Evolutionary conservation across 2,113 vertebrate species (phyloP).

Genomic region (Cromileptes altivelis): DNA sequence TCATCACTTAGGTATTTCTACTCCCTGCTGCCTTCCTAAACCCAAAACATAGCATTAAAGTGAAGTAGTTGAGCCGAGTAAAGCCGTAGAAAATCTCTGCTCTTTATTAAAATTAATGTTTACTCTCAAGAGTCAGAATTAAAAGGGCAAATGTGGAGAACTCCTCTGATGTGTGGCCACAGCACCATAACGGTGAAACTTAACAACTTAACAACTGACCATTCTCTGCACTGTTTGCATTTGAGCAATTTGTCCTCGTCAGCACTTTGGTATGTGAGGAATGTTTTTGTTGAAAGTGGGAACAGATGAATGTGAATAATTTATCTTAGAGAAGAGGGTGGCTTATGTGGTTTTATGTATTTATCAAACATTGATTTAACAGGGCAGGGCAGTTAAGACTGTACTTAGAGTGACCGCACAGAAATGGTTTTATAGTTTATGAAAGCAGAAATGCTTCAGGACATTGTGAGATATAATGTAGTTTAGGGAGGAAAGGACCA

Average conservation of each 20-base stretch:
- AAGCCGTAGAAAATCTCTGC: conserved; percentile 16
- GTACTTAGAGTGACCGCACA: conserved; percentile 30
- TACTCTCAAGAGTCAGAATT: not conserved
- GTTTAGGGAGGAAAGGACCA: not conserved
- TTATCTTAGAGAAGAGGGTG: conserved; percentile 14
- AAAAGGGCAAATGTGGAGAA: conserved; percentile 1
- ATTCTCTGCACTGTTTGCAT: conserved; percentile 49
- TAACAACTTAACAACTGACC: conserved; percentile 49
- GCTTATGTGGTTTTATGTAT: conserved; percentile 25
- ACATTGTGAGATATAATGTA: not conserved
- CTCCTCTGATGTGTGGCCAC: conserved; percentile 10
- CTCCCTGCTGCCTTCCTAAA: conserved; percentile 21
- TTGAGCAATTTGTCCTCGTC: conserved; percentile 47
- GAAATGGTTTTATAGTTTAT: conserved; percentile 11
- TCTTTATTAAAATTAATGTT: conserved; percentile 12
- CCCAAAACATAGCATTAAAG: conserved; percentile 43
- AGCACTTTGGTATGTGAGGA: conserved; percentile 73
- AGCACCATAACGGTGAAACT: conserved; percentile 25
- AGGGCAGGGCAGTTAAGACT: conserved; percentile 5
- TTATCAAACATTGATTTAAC: conserved; percentile 45
- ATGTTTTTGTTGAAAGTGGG: conserved; percentile 73
- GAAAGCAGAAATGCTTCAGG: conserved; percentile 7
- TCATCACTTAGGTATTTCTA: conserved; percentile 71
- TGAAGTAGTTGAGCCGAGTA: conserved; percentile 10
- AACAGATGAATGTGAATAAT: conserved; percentile 51